Conservation (phyloP, 2,113 vertebrate genomes). For the Geococcyx californianus region DNA sequence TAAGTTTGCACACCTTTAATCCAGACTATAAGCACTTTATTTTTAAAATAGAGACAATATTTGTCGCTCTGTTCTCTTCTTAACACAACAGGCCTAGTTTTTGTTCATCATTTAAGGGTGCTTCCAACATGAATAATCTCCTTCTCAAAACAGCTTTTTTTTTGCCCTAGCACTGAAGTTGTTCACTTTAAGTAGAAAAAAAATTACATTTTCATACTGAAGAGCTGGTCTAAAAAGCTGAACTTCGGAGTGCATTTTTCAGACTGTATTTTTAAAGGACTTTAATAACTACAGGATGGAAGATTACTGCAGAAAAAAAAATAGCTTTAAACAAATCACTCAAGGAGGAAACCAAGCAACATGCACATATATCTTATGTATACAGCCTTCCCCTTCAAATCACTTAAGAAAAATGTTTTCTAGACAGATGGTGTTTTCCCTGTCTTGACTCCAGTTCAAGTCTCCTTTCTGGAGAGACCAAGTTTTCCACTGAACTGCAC, state of each 20-base stretch:
- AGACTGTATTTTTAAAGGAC: not conserved
- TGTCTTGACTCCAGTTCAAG: constrained; percentile 60
- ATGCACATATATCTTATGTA: not conserved
- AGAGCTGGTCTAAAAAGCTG: not conserved
- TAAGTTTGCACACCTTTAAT: not conserved
- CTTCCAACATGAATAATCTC: constrained; percentile 15
- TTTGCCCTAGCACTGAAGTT: not conserved
- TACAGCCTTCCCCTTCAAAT: not conserved
- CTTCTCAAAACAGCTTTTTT: not conserved
- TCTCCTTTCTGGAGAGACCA: constrained; percentile 53
- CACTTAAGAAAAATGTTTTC: constrained; percentile 27
- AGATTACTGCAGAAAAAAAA: not conserved
- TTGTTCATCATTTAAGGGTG: not conserved
- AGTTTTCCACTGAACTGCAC: constrained; percentile 64
- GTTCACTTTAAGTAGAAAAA: not conserved
- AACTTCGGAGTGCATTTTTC: not conserved
- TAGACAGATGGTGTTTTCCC: constrained; percentile 68
- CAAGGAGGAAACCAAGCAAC: not conserved
- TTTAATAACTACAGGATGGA: not conserved
- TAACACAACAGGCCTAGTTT: constrained; percentile 15
- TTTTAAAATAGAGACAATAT: not conserved
- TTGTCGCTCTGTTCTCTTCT: constrained; percentile 25
- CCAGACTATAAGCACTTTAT: constrained; percentile 1
- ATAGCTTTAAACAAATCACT: not conserved
- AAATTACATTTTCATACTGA: not conserved